Conservation (phyloP, 2,797 vertebrate species). For the Neosalanx taihuensis region DNA sequence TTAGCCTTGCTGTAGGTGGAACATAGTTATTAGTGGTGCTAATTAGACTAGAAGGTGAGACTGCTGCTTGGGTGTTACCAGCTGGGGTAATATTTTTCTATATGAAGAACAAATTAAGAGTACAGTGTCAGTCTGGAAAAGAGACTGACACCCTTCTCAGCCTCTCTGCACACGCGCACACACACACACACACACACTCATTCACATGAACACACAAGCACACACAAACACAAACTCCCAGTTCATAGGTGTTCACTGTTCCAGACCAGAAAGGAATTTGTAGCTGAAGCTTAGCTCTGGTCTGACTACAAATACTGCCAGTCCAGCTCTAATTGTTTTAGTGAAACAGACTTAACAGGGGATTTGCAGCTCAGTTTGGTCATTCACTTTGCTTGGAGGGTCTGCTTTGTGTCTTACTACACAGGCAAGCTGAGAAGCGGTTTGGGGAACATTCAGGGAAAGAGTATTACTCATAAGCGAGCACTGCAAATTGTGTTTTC, state of each 20-base stretch:
- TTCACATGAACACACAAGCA: background rate
- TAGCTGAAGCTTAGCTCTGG: background rate
- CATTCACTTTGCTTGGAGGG: background rate
- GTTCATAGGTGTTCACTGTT: background rate
- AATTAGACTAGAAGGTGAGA: background rate
- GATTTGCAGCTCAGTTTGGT: background rate
- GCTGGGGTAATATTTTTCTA: conserved; percentile 3
- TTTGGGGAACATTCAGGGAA: background rate
- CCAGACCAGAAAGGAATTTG: background rate
- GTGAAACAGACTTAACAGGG: background rate
- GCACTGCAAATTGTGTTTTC: background rate
- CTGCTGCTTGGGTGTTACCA: background rate
- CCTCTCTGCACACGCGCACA: background rate
- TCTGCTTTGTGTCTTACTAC: background rate
- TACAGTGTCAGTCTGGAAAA: conserved; percentile 10
- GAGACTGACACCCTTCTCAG: background rate
- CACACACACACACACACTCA: background rate
- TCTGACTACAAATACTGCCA: background rate
- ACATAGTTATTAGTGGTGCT: background rate
- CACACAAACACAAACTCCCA: background rate
- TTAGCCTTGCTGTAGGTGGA: background rate
- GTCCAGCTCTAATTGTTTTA: background rate
- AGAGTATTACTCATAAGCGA: background rate
- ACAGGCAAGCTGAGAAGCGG: background rate
- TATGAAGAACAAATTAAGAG: conserved; percentile 15